Evolutionary conservation across 2,113 vertebrate species (phyloP), one percentile per base, ranked within the genome.

Genomic region (Anas platyrhynchos): DNA sequence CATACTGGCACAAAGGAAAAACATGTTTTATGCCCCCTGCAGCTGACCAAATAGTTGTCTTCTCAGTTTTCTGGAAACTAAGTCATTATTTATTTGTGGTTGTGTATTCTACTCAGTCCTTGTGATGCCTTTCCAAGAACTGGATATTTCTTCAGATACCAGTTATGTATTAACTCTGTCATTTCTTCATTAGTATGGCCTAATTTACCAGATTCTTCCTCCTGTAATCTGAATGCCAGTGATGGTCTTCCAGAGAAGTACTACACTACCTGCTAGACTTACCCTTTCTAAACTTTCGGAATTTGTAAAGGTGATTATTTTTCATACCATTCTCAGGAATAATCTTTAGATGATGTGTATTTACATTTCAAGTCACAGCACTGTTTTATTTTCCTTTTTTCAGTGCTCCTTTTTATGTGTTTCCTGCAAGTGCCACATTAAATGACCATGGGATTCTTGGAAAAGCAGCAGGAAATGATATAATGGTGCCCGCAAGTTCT

Each of bases 381-480:
- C 17, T 76, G 52, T 58, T 90, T 25, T 59, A 81, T 31, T 16
- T 31, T 16, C 56, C 61, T 75, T 69, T 32, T 17, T 92, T 91
- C 80, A 65, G 14, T 43, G 27, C 56, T 88, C 29, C 43, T 82
- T 93, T 96, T 88, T 61, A 76, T 84, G 5, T 18, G 58, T 69
- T 93, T 96, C 74, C 87, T 89, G 81, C 54, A 76, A 91, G 50
- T 62, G 68, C 72, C 83, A 76, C 58, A 62, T 89, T 65, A 93
- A 92, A 72, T 68, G 65, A 56, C 83, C 66, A 46, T 2, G 7
- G 38, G 34, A 81, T 94, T 91, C 66, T 86, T 92, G 71, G 73
- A 83, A 90, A 92, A 92, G 69, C 41, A 96, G 61, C 63, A 91
- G 89, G 84, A 96, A 96, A 94, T 84, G 7, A 94, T 74, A 81